Evolutionary conservation across 35 echinoderm and acorn worm genomes (phyloP), one percentile per base, ranked within the genome.

Genomic region (Acanthaster planci): DNA sequence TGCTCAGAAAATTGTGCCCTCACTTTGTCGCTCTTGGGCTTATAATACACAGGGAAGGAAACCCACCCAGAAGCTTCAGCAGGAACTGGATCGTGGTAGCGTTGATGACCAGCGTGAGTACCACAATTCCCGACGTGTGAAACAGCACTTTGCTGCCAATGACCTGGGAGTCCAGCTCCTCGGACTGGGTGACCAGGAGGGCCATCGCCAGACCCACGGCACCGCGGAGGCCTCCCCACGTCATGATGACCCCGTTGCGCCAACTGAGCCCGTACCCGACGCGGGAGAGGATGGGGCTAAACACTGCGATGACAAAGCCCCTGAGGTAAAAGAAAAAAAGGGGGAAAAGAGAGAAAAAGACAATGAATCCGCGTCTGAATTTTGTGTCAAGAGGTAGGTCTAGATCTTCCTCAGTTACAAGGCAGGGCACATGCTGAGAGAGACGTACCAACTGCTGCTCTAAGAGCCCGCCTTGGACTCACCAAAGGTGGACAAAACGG

Each of bases 241-340:
- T 94, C 85, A 99, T 87, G 50, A 99, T 89, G n/a, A 93, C 96
- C 0, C 80, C 96, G 81, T 99, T 99, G 17, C 89, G 92, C 96
- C 96, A 99, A 34, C 92, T 81, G 27, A 99, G 56, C 21, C 96
- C 96, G 57, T 99, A 99, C 9, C 96, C 96, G 78, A 99, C 84
- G 14, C 92, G 67, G 2, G 89, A 51, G 53, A 99, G 78, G 51
- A 99, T 92, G 0, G 96, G 96, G 79, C 96, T 99, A 81, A 99
- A 99, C 27, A 92, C 68, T 15, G 59, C 87, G 32, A 99, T 99
- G 8, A 85, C 89, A 21, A 99, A 76, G 18, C 84, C 92, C 67
- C 91, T 97, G 54, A 67, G 44, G 81, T 10, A 59, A 36, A 10
- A 39, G 39, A 9, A n/a, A 79, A 78, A 39, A 72, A 72, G 34